Percentiles rank a stretch among this genome's conserved stretches.
These are phyloP conservation scores for Thymallus thymallus DNA, from an alignment of 2,113 vertebrate species.

Conservation along the genomic window DNA sequence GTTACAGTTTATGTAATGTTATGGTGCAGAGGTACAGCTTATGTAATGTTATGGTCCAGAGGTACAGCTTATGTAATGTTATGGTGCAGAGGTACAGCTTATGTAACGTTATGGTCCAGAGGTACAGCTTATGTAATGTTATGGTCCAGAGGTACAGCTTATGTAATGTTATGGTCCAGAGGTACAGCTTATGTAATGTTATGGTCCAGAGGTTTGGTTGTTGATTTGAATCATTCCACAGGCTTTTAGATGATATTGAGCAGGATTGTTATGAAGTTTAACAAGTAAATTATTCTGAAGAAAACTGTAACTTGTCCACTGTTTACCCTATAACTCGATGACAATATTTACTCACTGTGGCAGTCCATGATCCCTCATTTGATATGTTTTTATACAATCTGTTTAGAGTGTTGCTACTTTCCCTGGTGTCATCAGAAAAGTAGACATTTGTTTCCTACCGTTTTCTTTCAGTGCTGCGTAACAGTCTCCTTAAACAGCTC, in stretches of 20 bases:
- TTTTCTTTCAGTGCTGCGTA: conserved; percentile 42
- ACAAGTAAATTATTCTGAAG: background rate
- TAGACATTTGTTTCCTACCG: conserved; percentile 30
- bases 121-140: background rate
- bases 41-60: background rate
- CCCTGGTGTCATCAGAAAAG: conserved; percentile 14
- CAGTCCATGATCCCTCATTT: conserved; percentile 14
- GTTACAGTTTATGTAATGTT: no score
- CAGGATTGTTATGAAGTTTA: background rate
- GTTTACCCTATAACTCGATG: background rate
- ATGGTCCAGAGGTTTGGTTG: background rate
- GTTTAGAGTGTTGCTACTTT: conserved; percentile 28
- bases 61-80: no score
- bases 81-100: no score
- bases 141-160: background rate
- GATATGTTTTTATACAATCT: background rate
- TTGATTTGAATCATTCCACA: background rate
- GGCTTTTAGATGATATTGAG: conserved; percentile 4
- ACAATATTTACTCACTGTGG: background rate
- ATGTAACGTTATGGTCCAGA: background rate
- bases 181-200: background rate
- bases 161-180: background rate
- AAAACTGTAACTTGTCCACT: background rate
- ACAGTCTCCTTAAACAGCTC: conserved; percentile 50
- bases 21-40: no score